These are phyloP conservation scores for Drosophila nebulosa DNA, from an alignment of 1,140 invertebrate species.

Conservation along the genomic window DNA sequence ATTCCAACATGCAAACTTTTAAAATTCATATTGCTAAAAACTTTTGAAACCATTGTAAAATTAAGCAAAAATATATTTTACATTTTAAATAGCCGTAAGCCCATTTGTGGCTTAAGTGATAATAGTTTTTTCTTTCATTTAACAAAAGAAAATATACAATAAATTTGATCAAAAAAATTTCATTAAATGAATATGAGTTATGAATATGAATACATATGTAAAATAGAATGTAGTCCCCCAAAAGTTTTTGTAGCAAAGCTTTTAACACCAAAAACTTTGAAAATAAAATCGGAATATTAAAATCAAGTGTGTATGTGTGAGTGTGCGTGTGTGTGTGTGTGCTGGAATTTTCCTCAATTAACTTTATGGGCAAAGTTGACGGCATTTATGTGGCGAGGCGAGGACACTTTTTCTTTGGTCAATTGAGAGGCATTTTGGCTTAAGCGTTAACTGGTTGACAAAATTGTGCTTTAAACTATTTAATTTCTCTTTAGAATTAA, in stretches of 20 bases:
- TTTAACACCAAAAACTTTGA: neutral
- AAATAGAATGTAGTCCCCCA: neutral
- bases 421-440: constrained; percentile 69
- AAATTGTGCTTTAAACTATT: constrained; percentile 25
- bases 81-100: neutral
- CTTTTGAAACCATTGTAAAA: neutral
- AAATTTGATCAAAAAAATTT: neutral
- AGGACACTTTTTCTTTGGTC: constrained; percentile 45
- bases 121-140: neutral
- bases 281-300: constrained; percentile 43
- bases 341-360: constrained; percentile 22
- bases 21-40: neutral
- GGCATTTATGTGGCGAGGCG: neutral
- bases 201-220: neutral
- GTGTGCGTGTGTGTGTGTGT: constrained; percentile 36
- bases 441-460: constrained; percentile 24
- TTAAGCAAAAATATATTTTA: neutral
- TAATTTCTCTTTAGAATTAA: neutral
- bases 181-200: neutral
- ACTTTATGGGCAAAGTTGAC: constrained; percentile 60
- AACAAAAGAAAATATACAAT: neutral
- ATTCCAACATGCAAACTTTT: too few relatives aligned
- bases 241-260: neutral
- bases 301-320: constrained; percentile 53
- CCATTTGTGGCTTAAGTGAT: neutral